Evolutionary conservation across 2,113 vertebrate species (phyloP).

Genomic region (Ovis canadensis): DNA sequence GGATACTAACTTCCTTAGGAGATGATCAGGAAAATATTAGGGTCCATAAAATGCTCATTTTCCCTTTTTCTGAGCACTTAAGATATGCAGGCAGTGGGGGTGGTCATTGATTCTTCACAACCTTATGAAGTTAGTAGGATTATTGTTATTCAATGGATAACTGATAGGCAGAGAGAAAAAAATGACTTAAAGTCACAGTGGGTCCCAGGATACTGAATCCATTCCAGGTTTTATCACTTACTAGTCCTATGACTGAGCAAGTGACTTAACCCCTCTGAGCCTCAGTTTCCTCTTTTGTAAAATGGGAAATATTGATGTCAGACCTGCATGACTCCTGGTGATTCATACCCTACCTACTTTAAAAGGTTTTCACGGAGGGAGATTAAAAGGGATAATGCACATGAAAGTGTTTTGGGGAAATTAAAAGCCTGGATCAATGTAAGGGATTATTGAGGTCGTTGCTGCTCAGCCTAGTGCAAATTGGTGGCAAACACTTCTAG

Average conservation of each 20-base stretch:
- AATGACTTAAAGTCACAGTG: background rate
- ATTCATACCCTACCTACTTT: background rate
- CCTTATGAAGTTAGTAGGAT: background rate
- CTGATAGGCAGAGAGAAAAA: background rate
- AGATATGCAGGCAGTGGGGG: background rate
- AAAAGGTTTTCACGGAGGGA: slow-evolving; percentile 33
- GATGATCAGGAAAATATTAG: background rate
- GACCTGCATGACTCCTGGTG: background rate
- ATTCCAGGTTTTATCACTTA: background rate
- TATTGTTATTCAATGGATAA: background rate
- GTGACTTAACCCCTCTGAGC: background rate
- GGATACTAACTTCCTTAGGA: background rate
- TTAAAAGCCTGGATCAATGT: slow-evolving; percentile 45
- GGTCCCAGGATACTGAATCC: background rate
- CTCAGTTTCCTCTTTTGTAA: slow-evolving; percentile 20
- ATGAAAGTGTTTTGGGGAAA: slow-evolving; percentile 41
- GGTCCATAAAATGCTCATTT: background rate
- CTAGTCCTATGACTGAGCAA: background rate
- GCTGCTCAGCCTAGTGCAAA: background rate
- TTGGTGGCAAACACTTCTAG: background rate
- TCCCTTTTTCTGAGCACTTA: background rate
- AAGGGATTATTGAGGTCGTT: slow-evolving; percentile 15
- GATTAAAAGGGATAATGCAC: slow-evolving; percentile 44
- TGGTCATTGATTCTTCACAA: background rate
- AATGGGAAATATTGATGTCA: background rate